Evolutionary conservation across 2,113 vertebrate genomes (phyloP), one percentile per base, ranked within the genome.

Genomic region (Rynchops niger): DNA sequence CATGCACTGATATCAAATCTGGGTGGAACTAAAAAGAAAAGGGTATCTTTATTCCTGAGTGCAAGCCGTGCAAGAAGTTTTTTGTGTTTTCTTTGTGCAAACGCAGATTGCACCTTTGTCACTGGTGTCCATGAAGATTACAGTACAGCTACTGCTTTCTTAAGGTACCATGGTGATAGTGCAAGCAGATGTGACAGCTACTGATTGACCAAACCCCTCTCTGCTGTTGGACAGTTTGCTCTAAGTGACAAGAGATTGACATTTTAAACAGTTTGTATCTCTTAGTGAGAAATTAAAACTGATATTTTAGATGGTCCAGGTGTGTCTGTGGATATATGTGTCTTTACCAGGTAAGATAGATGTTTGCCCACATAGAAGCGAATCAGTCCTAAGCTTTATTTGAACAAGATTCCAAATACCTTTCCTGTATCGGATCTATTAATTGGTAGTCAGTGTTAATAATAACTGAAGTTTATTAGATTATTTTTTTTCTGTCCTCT

Each of bases 301-400:
- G 53, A 0, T 38, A 10, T 70, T 93, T 69, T 12, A 29, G 62
- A 2, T 52, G 10, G 62, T 74, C 53, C 43, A 29, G 15, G 23
- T 36, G 20, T 19, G 32, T 58, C 32, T 90, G 0, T 69, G 43
- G 45, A 36, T 12, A 6, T 15, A 14, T 0, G 0, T 8, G 7
- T 21, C 69, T 78, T 78, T n/a, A 58, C 6, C 30, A 59, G 42
- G 8, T 36, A 52, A 29, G 42, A 56, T 7, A 36, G 49, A 29
- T 38, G 5, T 71, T 66, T 93, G 34, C 32, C 25, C 25, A 18
- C 18, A 4, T 4, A 34, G 34, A 72, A 69, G 11, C 2, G 2
- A 59, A 29, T 62, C n/a, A n/a, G n/a, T n/a, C 55, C 50, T 40
- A 15, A 70, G 32, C 25, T 45, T 43, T 59, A 27, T 88, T 76